phyloP scores from a whole-genome alignment of 2,113 vertebrate genomes.

The Myrmophylax atrothorax region DNA sequence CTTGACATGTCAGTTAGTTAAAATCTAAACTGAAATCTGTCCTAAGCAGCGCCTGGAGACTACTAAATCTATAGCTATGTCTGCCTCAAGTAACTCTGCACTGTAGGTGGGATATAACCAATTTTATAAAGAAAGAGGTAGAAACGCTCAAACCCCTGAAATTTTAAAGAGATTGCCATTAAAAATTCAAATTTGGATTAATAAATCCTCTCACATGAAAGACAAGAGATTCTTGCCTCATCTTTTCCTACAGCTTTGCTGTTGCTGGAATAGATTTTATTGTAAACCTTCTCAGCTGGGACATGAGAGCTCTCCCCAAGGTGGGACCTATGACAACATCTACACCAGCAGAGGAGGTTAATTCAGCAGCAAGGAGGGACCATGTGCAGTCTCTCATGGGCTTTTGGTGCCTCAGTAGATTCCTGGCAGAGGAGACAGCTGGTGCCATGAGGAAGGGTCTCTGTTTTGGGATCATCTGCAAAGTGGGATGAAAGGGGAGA shows the following conservation, averaged over 20 bases:
- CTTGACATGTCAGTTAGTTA: conserved; percentile 8
- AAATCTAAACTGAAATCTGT: conserved; percentile 49
- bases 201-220: neutral
- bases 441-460: neutral
- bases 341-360: neutral
- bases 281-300: neutral
- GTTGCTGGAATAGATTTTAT: neutral
- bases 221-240: neutral
- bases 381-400: neutral
- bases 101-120: neutral
- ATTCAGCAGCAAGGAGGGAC: neutral
- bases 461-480: neutral
- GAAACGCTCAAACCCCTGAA: neutral
- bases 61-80: neutral
- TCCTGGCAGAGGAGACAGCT: neutral
- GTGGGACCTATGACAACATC: accelerated
- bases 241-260: neutral
- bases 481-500: neutral
- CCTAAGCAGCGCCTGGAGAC: conserved; percentile 33
- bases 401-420: neutral
- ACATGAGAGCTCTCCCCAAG: neutral
- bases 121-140: neutral
- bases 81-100: neutral
- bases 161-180: conserved; percentile 43
- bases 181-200: conserved; percentile 51